phyloP scores from a whole-genome alignment of 2,113 vertebrate genomes.

The Lates calcarifer region DNA sequence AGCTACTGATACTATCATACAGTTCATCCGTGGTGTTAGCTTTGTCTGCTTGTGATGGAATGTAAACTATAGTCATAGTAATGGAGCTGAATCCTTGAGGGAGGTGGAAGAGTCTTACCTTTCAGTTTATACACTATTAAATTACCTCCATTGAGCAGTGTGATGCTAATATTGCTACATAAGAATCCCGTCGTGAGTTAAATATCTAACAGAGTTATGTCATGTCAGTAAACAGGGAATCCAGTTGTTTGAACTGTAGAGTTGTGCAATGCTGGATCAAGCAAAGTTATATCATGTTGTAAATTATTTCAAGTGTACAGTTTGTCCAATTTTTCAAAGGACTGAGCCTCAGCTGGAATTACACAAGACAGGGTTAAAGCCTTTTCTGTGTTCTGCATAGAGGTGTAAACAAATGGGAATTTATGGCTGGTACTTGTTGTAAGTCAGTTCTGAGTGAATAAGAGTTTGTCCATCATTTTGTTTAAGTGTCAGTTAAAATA shows the following conservation, averaged over 20 bases:
- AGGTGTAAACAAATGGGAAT: not conserved
- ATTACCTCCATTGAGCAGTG: not conserved
- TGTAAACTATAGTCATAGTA: slow-evolving; percentile 49
- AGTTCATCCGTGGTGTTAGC: slow-evolving; percentile 22
- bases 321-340: not conserved
- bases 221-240: not conserved
- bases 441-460: too few species aligned
- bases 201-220: slow-evolving; percentile 6
- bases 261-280: not conserved
- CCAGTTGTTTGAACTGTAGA: not conserved
- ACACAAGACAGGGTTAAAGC: not conserved
- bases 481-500: not conserved
- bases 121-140: not conserved
- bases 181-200: slow-evolving; percentile 1
- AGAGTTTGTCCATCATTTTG: not conserved
- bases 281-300: not conserved
- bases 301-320: not conserved
- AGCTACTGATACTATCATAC: slow-evolving; percentile 44
- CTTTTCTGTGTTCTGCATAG: not conserved
- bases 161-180: slow-evolving; percentile 17
- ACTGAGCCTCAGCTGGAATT: not conserved
- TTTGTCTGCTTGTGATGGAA: slow-evolving; percentile 48
- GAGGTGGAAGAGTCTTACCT: slow-evolving; percentile 6
- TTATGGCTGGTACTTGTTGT: not conserved
- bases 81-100: slow-evolving; percentile 24